Base-by-base conservation (phyloP, 2,888 invertebrate genomes). In the Scaptomyza reducta region DNA sequence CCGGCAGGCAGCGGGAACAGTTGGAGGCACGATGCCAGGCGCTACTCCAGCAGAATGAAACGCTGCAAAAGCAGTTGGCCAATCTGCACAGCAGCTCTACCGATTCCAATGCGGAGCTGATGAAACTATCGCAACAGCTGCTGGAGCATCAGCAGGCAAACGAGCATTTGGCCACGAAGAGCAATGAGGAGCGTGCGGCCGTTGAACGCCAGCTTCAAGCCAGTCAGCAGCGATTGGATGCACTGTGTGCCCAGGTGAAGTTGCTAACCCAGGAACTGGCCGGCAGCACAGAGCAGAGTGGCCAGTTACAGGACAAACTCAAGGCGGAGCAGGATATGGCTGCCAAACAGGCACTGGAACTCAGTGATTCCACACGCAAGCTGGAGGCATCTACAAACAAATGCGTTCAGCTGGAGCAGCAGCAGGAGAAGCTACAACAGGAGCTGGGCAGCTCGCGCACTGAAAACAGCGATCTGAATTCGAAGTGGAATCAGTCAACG, bases 41-140 rank as follows among this genome's bases (percentile, higher is more conserved):
- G 70, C 84, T 94, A 57, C 91, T 92, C 66, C 93, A 92, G 46
- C 92, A 94, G 66, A 94, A 94, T 85, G 93, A 93, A 14, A 93
- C 93, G 57, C 90, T 94, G 18, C 94, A 95, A 90, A 87, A 92
- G 6, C 94, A 95, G 86, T 93, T 95, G 67, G 91, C 93, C 54
- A 93, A 92, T 82, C 88, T 95, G 40, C 94, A 94, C 51, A 94
- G 93, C 45, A 93, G 94, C 69, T 92, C 94, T 0, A 93, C 93
- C 14, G 93, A 94, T 87, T 94, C 94, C 1, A 93, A 93, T 77
- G 93, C 93, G 62, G 93, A 94, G 78, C 92, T 94, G 51, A 91
- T 92, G 60, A 93, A 93, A 74, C 89, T 94, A 35, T 93, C 93
- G 4, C 93, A 93, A 70, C 93, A 93, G 74, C 89, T 94, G 1